These are phyloP conservation scores for Okamejei kenojei DNA, from an alignment of 2,797 vertebrate genomes.

Conservation along the genomic window DNA sequence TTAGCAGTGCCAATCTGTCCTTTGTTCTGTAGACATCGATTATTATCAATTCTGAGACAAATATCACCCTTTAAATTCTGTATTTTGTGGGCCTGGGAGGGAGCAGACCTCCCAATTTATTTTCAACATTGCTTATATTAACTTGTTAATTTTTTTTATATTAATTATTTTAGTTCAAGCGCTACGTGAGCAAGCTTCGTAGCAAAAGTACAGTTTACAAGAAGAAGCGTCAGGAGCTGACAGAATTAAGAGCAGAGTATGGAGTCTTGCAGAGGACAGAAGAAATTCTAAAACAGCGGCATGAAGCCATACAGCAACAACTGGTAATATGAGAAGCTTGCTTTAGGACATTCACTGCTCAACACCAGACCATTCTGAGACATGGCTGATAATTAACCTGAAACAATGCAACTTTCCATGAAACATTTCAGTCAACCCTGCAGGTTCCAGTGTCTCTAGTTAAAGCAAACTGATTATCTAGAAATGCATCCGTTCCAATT, in stretches of 20 bases:
- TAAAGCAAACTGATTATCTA: constrained; percentile 50
- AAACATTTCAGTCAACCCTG: constrained; percentile 52
- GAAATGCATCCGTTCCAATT: constrained; percentile 56
- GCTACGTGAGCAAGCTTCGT: constrained; percentile 80
- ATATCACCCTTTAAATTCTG: neutral
- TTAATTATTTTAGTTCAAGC: constrained; percentile 69
- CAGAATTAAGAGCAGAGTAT: constrained; percentile 74
- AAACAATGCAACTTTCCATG: constrained; percentile 53
- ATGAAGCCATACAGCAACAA: constrained; percentile 72
- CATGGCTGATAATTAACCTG: constrained; percentile 41
- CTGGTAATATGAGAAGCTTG: constrained; percentile 65
- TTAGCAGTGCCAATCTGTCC: constrained; percentile 47
- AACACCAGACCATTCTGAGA: constrained; percentile 32
- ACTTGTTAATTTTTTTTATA: constrained; percentile 22
- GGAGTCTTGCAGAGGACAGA: constrained; percentile 86
- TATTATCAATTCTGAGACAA: constrained; percentile 10
- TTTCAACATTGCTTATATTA: neutral
- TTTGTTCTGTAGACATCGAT: constrained; percentile 48
- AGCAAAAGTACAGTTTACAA: constrained; percentile 80
- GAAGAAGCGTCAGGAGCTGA: constrained; percentile 79
- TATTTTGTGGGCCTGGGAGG: neutral
- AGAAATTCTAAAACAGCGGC: constrained; percentile 77
- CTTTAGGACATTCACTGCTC: constrained; percentile 38
- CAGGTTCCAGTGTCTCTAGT: constrained; percentile 48
- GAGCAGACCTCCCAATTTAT: neutral